Base-by-base conservation (phyloP, 2,888 invertebrate genomes). In the Taenaris catops region DNA sequence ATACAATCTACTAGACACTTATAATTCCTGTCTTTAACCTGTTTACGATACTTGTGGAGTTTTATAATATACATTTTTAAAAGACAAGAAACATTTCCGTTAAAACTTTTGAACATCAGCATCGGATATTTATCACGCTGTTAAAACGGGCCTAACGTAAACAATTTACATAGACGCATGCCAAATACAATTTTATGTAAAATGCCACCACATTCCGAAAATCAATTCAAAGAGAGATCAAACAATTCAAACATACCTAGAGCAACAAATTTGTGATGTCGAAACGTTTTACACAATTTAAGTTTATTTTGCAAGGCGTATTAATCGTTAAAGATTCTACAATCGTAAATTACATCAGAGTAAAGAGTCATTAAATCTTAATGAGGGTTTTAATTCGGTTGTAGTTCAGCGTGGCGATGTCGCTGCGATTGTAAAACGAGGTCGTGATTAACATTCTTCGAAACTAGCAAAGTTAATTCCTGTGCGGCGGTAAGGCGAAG, bases 391-490 rank as follows among this genome's bases (percentile, higher is more conserved):
- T 48, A 49, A 54, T 55, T 49, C 46, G 50, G 48, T 56, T 53
- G 48, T 55, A 59, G 58, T 61, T 59, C 50, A 53, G 49, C 55
- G 51, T 53, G 52, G 51, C 53, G 44, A 49, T 59, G 31, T 23
- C 23, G 31, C 9, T 16, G 31, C 23, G 24, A 32, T 32, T 55
- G 55, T 58, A 58, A 62, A 61, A 61, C 57, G 58, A 56, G 63
- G 63, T 56, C 59, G 51, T 57, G 58, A 63, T 61, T 58, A 63
- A 61, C 56, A 63, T 65, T 62, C 59, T 54, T 54, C 46, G 48
- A 52, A 51, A 49, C 51, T 50, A 46, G 41, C 47, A 38, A 51
- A 53, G 52, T 57, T 55, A 49, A 55, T 54, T 59, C 59, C 58
- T 53, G 50, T 38, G 53, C 51, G 58, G 51, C 53, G 45, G 41